Evolutionary conservation across 2,888 invertebrate species (phyloP).

Genomic region (Cyaniris semiargus): DNA sequence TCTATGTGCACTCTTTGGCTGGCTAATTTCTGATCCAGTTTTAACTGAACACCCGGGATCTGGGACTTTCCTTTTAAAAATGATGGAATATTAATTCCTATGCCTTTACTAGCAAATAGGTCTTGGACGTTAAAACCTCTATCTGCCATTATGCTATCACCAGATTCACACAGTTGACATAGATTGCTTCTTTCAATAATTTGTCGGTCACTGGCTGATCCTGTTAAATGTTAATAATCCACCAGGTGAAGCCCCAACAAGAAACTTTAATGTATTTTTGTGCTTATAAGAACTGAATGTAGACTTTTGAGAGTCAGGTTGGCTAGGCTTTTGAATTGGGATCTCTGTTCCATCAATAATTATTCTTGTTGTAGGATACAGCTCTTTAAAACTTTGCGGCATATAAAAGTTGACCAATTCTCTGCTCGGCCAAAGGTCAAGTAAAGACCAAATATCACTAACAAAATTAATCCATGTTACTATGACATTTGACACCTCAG

Average conservation of each 20-base stretch:
- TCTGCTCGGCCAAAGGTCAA: slow-evolving; percentile 38
- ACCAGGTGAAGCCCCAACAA: slow-evolving; percentile 42
- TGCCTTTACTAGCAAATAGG: slow-evolving; percentile 40
- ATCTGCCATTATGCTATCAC: too few relatives aligned
- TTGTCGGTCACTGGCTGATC: slow-evolving; percentile 41
- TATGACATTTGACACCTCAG: slow-evolving; percentile 39
- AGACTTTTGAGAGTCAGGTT: slow-evolving; percentile 37
- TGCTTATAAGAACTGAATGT: slow-evolving; percentile 41
- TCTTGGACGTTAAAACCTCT: slow-evolving; percentile 45
- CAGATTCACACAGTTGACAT: too few relatives aligned
- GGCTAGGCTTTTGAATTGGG: slow-evolving; percentile 38
- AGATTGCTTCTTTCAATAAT: slow-evolving; percentile 40
- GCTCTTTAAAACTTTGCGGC: slow-evolving; percentile 37
- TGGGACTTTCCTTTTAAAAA: slow-evolving; percentile 1
- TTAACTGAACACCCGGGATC: too few relatives aligned
- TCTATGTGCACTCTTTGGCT: too few relatives aligned
- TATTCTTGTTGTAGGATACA: slow-evolving; percentile 26
- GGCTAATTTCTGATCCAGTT: too few relatives aligned
- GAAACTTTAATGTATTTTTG: slow-evolving; percentile 39
- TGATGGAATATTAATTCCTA: slow-evolving; percentile 39
- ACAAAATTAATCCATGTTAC: slow-evolving; percentile 41
- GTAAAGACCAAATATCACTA: slow-evolving; percentile 33
- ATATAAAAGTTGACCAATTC: slow-evolving; percentile 39
- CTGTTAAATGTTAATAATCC: slow-evolving; percentile 40
- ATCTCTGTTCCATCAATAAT: slow-evolving; percentile 42